Evolutionary conservation across 2,113 vertebrate species (phyloP), one percentile per base, ranked within the genome.

Genomic region (Cynocephalus volans): DNA sequence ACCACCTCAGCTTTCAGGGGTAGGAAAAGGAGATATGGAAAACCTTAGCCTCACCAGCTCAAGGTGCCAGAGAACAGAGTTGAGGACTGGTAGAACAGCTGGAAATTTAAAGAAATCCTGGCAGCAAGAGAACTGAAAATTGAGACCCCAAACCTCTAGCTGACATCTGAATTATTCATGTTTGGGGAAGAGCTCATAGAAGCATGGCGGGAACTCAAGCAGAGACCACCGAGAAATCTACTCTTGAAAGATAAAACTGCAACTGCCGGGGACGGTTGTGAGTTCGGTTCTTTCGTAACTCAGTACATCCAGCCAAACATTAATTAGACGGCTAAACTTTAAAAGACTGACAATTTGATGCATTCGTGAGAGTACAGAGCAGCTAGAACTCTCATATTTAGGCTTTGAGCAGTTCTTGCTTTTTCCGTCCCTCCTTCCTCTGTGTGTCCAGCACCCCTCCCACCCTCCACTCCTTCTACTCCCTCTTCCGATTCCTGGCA

Each of bases 31-130:
- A 60, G 17, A 7, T 21, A 5, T 73, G 14, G 50, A 48, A 79
- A 77, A 65, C 11, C 48, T 24, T 26, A 31, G 12, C 62, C 9
- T 54, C 17, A 48, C 5, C 58, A 54, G 21, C 1, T 80, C 24
- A 24, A 70, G 64, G 36, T 50, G 19, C n/a, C n/a, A 86, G 17
- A 88, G 5, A 50, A 85, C 2, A 60, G 23, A 52, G 31, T 26
- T 67, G 6, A 23, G 13, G 21, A 19, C 21, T 72, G 10, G 21
- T 15, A 67, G 24, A 75, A 84, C 0, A 60, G 15, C 24, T 56
- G 45, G 9, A 65, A 88, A 88, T 85, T 60, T 81, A 85, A 85
- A 75, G 10, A 90, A 90, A 87, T 73, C 26, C 50, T 88, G 21
- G 11, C 2, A 64, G 48, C 58, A 52, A 52, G 8, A 54, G 12